Evolutionary conservation across 2,113 vertebrate genomes (phyloP).

Genomic region (Ageneiosus marmoratus): DNA sequence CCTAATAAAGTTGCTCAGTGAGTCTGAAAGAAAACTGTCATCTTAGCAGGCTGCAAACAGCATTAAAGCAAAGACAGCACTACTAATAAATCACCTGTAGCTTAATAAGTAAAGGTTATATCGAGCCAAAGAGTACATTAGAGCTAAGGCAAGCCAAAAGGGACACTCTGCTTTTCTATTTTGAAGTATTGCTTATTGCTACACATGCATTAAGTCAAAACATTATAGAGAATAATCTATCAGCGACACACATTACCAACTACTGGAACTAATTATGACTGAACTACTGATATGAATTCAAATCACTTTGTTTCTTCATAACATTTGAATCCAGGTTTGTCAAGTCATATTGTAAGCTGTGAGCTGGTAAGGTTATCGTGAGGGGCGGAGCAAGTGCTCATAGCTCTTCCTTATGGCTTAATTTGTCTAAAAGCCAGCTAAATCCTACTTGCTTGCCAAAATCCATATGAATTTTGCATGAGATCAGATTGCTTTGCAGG

Average conservation of each 20-base stretch:
- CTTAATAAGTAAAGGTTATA: too few relatives aligned
- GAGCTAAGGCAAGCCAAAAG: too few relatives aligned
- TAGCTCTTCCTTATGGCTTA: slow-evolving; percentile 5
- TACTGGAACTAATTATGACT: background rate
- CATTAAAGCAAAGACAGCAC: too few relatives aligned
- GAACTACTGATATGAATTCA: background rate
- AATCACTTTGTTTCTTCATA: background rate
- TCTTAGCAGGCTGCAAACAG: too few relatives aligned
- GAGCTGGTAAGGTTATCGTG: background rate
- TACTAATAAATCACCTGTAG: too few relatives aligned
- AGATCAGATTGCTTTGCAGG: slow-evolving; percentile 14
- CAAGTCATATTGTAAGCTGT: background rate
- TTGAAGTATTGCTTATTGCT: too few relatives aligned
- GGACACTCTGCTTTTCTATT: too few relatives aligned
- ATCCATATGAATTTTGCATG: slow-evolving; percentile 22
- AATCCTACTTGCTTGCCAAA: slow-evolving; percentile 14
- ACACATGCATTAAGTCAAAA: background rate
- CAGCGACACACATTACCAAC: background rate
- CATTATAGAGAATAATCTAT: background rate
- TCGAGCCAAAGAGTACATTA: too few relatives aligned
- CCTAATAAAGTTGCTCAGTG: too few relatives aligned
- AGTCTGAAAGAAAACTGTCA: too few relatives aligned
- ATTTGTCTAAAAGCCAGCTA: slow-evolving; percentile 25
- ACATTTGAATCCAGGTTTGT: background rate
- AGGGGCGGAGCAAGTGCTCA: background rate